Percentiles rank a stretch among this genome's conserved stretches.
These are phyloP conservation scores for Musca domestica DNA, from an alignment of 1,140 invertebrate genomes.

Conservation along the genomic window DNA sequence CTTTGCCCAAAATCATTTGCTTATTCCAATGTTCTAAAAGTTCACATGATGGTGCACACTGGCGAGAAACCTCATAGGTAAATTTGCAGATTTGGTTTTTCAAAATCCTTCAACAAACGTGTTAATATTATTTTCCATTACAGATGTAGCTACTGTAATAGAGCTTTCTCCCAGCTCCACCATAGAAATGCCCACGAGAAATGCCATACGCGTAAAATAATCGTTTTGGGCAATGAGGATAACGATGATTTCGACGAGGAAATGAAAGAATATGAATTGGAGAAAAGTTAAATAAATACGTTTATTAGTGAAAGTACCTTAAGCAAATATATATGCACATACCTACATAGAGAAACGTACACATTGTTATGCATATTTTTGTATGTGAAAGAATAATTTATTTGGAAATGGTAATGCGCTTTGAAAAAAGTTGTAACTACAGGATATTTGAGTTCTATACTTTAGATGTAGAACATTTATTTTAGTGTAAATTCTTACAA, in stretches of 20 bases:
- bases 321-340: too few relatives aligned
- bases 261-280: not conserved
- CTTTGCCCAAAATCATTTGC: conserved; percentile 41
- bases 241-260: not conserved
- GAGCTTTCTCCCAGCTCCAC: conserved; percentile 40
- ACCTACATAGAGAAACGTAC: too few relatives aligned
- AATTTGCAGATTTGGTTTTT: not conserved
- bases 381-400: too few relatives aligned
- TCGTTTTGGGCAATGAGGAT: too few relatives aligned
- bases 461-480: too few relatives aligned
- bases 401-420: too few relatives aligned
- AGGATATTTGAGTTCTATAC: too few relatives aligned
- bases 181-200: conserved; percentile 45
- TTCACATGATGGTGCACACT: conserved; percentile 43
- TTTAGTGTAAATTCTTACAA: too few relatives aligned
- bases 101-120: not conserved
- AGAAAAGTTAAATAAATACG: not conserved
- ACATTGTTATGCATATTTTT: too few relatives aligned
- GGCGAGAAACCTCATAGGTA: conserved; percentile 38
- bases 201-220: not conserved
- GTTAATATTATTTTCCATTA: conserved; percentile 8
- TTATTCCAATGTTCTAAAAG: conserved; percentile 46
- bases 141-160: conserved; percentile 36
- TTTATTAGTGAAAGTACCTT: too few relatives aligned
- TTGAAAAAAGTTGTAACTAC: too few relatives aligned